Base-by-base conservation (phyloP, 2,888 invertebrate species). In the Capitulum mitella region DNA sequence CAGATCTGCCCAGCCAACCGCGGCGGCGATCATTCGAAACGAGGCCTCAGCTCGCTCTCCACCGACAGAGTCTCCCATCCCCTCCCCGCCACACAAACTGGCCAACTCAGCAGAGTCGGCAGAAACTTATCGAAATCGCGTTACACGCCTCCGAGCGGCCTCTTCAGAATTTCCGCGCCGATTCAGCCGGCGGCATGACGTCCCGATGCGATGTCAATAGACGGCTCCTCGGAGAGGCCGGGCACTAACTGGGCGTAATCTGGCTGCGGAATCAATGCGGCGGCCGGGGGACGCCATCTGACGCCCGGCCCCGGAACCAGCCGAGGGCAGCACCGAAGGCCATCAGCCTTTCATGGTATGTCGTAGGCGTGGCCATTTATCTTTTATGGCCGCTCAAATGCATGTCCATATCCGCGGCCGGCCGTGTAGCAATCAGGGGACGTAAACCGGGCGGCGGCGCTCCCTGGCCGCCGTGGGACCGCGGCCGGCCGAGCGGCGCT, bases 61-160 rank as follows among this genome's bases (percentile, higher is more conserved):
- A n/a, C n/a, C 22, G 54, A n/a, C 26, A n/a, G 54, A 22, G 54
- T 3, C 54, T 26, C 54, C 54, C n/a, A 26, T n/a, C 51, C 54
- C 54, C n/a, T n/a, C 54, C 54, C 54, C 16, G n/a, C n/a, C 61
- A 32, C n/a, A 61, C 61, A 61, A 61, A 61, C 61, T 16, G 32
- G 16, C 32, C 10, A 61, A 32, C 29, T 16, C 32, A 16, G 61
- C 61, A n/a, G 32, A 32, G 14, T 5, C 61, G 12, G 32, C 16
- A 32, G 32, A 61, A 61, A 61, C 32, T 61, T 61, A 61, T 61
- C 61, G 61, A 61, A 61, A 61, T 61, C 61, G 32, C 61, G 32
- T 61, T 61, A 61, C 61, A 32, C 32, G 29, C 32, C 61, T 16
- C 14, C 12, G 61, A 32, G 61, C 32, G 61, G 61, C 32, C 32